Evolutionary conservation across 2,888 invertebrate genomes (phyloP), one percentile per base, ranked within the genome.

Genomic region (Leptinotarsa juncta): DNA sequence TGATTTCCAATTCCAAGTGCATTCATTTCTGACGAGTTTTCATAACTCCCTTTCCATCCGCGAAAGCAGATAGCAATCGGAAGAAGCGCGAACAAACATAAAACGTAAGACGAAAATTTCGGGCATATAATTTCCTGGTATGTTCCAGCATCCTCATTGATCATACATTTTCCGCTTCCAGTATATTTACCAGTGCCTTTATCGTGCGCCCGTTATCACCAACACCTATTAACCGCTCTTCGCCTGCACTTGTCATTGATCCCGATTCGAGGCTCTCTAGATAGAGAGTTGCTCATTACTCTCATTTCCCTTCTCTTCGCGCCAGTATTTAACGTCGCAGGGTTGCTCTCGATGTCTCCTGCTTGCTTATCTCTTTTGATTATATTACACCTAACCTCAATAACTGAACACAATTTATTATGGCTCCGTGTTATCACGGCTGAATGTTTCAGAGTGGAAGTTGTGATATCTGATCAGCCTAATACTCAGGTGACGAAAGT

Each of bases 161-260:
- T 88, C 88, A 87, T 88, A 84, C 86, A 88, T 87, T 87, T 88
- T 88, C 88, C 88, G 86, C 86, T 88, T 88, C 86, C 87, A 88
- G 87, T 87, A 87, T 88, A 88, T 88, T 87, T 87, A 86, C 84
- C 85, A 83, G 82, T 83, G 84, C 82, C 82, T 84, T 87, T 88
- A 88, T 88, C 88, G 86, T 84, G 82, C 84, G 84, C 85, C 85
- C 83, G 87, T 88, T 88, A 88, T 88, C 88, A 83, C 80, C 81
- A 83, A 82, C 82, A 83, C 81, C 82, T 82, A 83, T 83, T 82
- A 82, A 82, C 81, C 82, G 81, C 82, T 82, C 81, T 82, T 82
- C 82, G 81, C 82, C 84, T 87, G 87, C 87, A 87, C 87, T 87
- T 87, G 87, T 87, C 87, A 87, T 87, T 88, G 87, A 87, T 87